Conservation (phyloP, 2,797 vertebrate species). For the Stomatorhinus walkeri region DNA sequence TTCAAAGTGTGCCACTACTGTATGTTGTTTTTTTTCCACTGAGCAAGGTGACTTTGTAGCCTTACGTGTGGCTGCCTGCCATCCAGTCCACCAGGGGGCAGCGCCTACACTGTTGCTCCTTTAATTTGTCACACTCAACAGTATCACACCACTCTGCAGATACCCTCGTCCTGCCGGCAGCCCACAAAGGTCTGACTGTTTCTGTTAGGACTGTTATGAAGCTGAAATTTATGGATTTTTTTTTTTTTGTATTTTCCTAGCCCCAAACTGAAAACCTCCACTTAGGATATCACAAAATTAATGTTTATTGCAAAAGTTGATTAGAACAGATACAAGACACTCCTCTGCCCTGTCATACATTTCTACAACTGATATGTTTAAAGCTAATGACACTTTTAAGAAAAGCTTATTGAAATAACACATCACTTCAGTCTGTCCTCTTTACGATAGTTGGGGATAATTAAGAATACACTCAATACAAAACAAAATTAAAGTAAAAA, state of each 20-base stretch:
- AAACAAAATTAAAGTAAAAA: neutral
- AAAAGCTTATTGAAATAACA: neutral
- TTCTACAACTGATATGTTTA: neutral
- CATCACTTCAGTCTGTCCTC: neutral
- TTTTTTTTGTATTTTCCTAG: neutral
- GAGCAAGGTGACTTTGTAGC: slow-evolving; percentile 11
- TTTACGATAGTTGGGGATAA: neutral
- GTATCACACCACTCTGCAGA: neutral
- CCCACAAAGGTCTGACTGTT: neutral
- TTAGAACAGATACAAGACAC: neutral
- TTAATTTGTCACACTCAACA: neutral
- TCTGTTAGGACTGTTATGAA: neutral
- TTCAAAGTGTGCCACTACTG: slow-evolving; percentile 15
- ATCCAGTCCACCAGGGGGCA: slow-evolving; percentile 17
- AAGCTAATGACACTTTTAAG: neutral
- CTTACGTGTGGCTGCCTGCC: slow-evolving; percentile 6
- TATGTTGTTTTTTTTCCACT: neutral
- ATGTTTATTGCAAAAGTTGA: neutral
- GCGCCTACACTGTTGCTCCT: slow-evolving; percentile 17
- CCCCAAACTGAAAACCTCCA: neutral
- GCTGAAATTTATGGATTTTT: neutral
- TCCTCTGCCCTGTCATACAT: neutral
- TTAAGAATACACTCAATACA: neutral
- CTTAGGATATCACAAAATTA: neutral
- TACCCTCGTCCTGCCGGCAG: neutral